A percentile compares a stretch with the other conserved stretches of the same genome.
Evolutionary conservation across 1,140 invertebrate genomes (phyloP).

Genomic region (Oncopeltus fasciatus): DNA sequence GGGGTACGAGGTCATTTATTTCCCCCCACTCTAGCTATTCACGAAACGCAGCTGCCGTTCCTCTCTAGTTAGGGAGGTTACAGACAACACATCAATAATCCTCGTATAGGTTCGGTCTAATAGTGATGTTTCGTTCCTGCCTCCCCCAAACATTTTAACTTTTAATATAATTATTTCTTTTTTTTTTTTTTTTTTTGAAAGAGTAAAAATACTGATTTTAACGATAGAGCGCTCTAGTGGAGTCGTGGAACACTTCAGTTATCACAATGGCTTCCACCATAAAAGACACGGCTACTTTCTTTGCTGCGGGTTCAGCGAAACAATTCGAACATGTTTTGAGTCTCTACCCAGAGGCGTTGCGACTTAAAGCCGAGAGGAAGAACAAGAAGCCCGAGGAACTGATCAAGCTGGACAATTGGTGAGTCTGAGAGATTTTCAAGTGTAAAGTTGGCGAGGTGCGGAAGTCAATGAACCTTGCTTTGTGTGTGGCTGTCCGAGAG

Average conservation of each 20-base stretch:
- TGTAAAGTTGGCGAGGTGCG: conserved; percentile 17
- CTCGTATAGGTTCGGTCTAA: not conserved
- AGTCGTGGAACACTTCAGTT: conserved; percentile 16
- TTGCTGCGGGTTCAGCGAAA: conserved; percentile 66
- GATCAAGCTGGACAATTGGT: conserved; percentile 86
- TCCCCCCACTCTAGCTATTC: conserved; percentile 13
- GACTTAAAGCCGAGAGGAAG: conserved; percentile 71
- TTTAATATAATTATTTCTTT: conserved; percentile 3
- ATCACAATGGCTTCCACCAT: conserved; percentile 61
- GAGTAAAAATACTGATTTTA: conserved; percentile 1
- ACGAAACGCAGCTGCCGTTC: conserved; percentile 8
- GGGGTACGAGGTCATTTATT: conserved; percentile 17
- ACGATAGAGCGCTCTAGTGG: conserved; percentile 17
- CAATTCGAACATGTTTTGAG: conserved; percentile 78
- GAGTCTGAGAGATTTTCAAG: conserved; percentile 35
- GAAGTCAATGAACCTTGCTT: conserved; percentile 35
- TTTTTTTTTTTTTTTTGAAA: too few relatives aligned
- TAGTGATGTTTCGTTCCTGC: not conserved
- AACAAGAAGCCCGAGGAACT: conserved; percentile 84
- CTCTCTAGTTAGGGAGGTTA: conserved; percentile 14
- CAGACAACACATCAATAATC: conserved; percentile 6
- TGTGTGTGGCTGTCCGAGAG: conserved; percentile 26
- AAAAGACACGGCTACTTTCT: conserved; percentile 79
- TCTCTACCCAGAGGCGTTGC: conserved; percentile 73
- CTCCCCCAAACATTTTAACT: not conserved